These are phyloP conservation scores for Eurois occulta DNA, from an alignment of 2,888 invertebrate species.

Conservation along the genomic window DNA sequence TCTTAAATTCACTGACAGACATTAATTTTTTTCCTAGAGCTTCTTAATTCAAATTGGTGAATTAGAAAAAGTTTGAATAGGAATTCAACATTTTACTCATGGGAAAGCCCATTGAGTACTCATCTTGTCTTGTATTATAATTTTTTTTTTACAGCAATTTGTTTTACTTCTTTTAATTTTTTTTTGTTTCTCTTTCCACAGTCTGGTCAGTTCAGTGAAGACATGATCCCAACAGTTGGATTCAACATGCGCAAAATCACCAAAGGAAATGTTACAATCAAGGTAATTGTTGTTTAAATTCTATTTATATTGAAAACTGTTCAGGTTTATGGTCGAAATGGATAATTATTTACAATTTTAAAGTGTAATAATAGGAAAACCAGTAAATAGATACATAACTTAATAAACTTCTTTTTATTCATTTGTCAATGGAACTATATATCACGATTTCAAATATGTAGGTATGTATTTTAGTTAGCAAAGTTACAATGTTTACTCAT, in stretches of 20 bases:
- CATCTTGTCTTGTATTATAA: background rate
- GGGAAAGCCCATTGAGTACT: background rate
- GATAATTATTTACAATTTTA: background rate
- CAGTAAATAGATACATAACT: background rate
- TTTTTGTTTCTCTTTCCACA: conserved; percentile 80
- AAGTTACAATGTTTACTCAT: background rate
- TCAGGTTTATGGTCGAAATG: background rate
- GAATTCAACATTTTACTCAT: background rate
- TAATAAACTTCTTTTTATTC: background rate
- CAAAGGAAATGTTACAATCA: conserved; percentile 99
- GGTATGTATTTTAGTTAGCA: background rate
- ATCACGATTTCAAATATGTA: background rate
- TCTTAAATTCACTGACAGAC: background rate
- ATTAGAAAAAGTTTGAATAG: background rate
- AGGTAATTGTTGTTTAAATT: conserved; percentile 87
- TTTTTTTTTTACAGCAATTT: background rate
- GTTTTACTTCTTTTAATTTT: background rate
- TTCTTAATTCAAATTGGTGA: background rate
- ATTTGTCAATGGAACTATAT: background rate
- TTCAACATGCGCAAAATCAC: conserved; percentile 99
- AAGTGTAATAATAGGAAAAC: background rate
- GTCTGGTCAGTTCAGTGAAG: conserved; percentile 99
- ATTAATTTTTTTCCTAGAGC: background rate
- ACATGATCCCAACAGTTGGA: conserved; percentile 99
- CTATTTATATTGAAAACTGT: background rate